Base-by-base conservation (phyloP, 2,797 vertebrate species). In the Valencia hispanica region DNA sequence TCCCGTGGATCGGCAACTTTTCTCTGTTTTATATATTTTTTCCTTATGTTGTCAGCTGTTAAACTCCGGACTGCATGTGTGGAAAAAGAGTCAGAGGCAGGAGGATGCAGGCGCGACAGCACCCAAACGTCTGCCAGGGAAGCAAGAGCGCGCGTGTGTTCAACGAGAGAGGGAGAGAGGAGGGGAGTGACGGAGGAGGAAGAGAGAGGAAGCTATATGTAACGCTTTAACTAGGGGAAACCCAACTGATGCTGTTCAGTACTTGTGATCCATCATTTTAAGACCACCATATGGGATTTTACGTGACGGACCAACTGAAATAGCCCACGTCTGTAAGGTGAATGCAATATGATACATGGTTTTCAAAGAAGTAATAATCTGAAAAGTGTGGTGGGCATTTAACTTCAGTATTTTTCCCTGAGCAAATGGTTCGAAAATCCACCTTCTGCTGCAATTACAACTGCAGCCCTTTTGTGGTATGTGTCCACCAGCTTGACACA, bases 41-140 rank as follows among this genome's bases (percentile, higher is more conserved):
- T 47, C 30, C 63, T 27, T 5, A 10, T 57, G 59, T 25, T 11
- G 68, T 47, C 73, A n/a, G 50, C 53, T 72, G 48, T 51, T 59
- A 55, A 66, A 78, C 72, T 77, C 66, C 53, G 50, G 27, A 68
- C 69, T 73, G 72, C 75, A 70, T 70, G 72, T 36, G 73, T 71
- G 68, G 81, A 70, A 68, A 27, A 27, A 32, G 45, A 65, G 69
- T 25, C 34, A 61, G 47, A 70, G 69, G 36, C 30, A 8, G 61
- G 3, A 71, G 78, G 90, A 91, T 86, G 89, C 75, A 81, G 85
- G 86, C 77, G 81, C 89, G 78, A 89, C 78, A 84, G 90, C 91
- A 90, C 82, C 90, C 90, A 80, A 87, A 79, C 87, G 92, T 93
- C 90, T 90, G 91, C 68, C 89, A 90, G 91, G 86, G 84, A 78